Evolutionary conservation across 2,113 vertebrate species (phyloP).

Genomic region (Melozone crissalis): DNA sequence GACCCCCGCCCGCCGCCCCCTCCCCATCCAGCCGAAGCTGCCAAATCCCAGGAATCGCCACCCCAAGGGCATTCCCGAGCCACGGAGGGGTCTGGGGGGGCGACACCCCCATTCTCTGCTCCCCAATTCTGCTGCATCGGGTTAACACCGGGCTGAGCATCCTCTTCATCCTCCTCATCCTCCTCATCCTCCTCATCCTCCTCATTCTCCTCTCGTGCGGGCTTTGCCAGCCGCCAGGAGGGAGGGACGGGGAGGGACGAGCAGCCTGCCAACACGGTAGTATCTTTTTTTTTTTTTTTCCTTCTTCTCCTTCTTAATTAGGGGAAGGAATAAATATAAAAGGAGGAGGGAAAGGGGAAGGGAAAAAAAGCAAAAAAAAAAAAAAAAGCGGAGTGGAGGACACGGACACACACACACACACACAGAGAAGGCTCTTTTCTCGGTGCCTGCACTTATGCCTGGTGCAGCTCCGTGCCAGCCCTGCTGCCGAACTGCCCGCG

Average conservation of each 20-base stretch:
- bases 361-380: no score
- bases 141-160: not conserved
- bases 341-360: slow-evolving; percentile 16
- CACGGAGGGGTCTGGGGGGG: accelerated
- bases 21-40: not conserved
- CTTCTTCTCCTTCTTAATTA: not conserved
- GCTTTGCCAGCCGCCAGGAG: slow-evolving; percentile 7
- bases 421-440: not conserved
- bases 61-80: not conserved
- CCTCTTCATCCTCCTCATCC: not conserved
- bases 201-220: not conserved
- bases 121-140: not conserved
- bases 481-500: slow-evolving; percentile 17
- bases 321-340: slow-evolving; percentile 46
- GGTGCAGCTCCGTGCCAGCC: not conserved
- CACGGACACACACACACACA: not conserved
- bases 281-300: not conserved
- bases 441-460: slow-evolving; percentile 47
- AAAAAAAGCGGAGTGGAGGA: not conserved
- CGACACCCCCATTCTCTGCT: not conserved
- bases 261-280: slow-evolving; percentile 14
- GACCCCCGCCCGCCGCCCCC: not conserved
- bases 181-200: not conserved
- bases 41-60: not conserved
- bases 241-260: slow-evolving; percentile 50